phyloP scores from a whole-genome alignment of 2,888 invertebrate species.

The Phragmatobia fuliginosa region DNA sequence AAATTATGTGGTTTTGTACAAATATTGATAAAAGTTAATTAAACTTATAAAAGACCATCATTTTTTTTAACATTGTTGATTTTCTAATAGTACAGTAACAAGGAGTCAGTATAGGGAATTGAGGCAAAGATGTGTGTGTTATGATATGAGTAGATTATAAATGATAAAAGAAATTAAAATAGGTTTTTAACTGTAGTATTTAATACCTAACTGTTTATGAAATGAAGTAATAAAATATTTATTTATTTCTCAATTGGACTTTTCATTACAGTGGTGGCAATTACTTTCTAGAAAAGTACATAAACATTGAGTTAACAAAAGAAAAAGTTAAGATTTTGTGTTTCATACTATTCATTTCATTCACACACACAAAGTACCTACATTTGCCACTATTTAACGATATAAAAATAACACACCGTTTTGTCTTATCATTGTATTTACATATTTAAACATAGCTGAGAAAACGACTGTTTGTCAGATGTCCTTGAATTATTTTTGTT shows the following conservation, averaged over 20 bases:
- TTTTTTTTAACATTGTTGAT: no score
- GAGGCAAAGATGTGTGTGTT: no score
- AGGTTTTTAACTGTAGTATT: neutral
- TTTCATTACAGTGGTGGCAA: neutral
- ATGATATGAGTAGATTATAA: neutral
- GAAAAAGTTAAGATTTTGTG: neutral
- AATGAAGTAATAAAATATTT: neutral
- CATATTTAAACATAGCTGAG: slow-evolving; percentile 5
- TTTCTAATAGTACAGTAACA: no score
- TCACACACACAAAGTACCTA: neutral
- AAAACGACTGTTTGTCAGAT: neutral
- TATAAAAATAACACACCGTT: slow-evolving; percentile 3
- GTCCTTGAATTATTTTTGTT: slow-evolving; percentile 13
- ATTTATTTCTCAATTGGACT: neutral
- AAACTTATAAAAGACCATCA: no score
- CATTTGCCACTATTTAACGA: neutral
- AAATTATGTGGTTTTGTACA: neutral
- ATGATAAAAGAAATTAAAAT: neutral
- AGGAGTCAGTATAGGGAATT: no score
- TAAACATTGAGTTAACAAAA: neutral
- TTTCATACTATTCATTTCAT: neutral
- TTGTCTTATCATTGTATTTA: slow-evolving; percentile 4
- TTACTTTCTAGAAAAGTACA: neutral
- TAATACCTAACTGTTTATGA: no score
- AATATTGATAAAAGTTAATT: no score